Base-by-base conservation (phyloP, 2,888 invertebrate genomes). In the Clostera curtula region DNA sequence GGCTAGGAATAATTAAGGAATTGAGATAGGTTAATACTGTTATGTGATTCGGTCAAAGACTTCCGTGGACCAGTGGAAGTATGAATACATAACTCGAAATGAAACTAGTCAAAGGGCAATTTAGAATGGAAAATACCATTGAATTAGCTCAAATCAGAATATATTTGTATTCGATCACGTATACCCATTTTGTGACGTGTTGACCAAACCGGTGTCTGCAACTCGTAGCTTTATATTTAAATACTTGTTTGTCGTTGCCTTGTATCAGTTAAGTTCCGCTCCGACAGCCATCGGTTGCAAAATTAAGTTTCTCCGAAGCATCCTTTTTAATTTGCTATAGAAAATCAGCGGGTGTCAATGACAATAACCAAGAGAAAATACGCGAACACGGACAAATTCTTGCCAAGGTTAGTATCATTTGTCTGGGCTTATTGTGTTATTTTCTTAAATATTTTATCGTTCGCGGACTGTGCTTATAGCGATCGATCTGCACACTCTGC, bases 321-420 rank as follows among this genome's bases (percentile, higher is more conserved):
- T 65, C 57, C 36, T 68, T 77, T 77, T 62, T 59, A 60, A 51
- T 52, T 54, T 64, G 55, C 39, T 42, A 31, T 42, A 54, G 50
- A 49, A n/a, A 66, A 64, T 49, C 53, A 56, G 64, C 77, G 73
- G 69, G 85, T 85, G 85, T 85, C 85, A 85, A 85, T 85, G 85
- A 84, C 77, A 82, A 82, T 64, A 80, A 71, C 74, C 61, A 72
- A 73, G 75, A 84, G 72, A 79, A 84, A 73, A 69, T 84, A 63
- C 54, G 77, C 80, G 62, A 80, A 83, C 55, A 83, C 73, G 55
- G 77, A 85, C 74, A 84, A 80, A 75, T 84, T 85, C 71, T 67
- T 84, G 45, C 85, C 85, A 57, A 84, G 85, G 85, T 85, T 34
- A 70, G 80, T 56, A 24, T n/a, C n/a, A n/a, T n/a, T n/a, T n/a